phyloP scores from a whole-genome alignment of 2,888 invertebrate genomes.

The Pammene aurita region DNA sequence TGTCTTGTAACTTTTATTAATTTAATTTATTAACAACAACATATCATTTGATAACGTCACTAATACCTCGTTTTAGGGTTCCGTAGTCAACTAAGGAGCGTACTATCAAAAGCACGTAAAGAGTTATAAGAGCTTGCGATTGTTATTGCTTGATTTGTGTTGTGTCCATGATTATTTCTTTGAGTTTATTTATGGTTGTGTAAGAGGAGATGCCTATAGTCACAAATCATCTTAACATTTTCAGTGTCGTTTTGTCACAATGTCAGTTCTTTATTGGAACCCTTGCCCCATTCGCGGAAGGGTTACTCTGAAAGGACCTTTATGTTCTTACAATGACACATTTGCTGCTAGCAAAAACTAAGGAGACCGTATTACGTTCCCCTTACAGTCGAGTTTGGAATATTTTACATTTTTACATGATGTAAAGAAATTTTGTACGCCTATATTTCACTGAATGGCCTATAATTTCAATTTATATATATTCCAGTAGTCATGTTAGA shows the following conservation, averaged over 20 bases:
- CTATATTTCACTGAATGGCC: slow-evolving; percentile 57
- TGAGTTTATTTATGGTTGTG: slow-evolving; percentile 62
- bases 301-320: slow-evolving; percentile 57
- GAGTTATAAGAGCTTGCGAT: background rate
- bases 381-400: slow-evolving; percentile 5
- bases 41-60: too few relatives aligned
- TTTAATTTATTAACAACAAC: too few relatives aligned
- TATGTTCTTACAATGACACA: slow-evolving; percentile 40
- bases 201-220: slow-evolving; percentile 70
- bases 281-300: slow-evolving; percentile 49
- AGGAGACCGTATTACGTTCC: background rate
- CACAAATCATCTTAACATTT: slow-evolving; percentile 69
- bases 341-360: background rate
- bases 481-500: slow-evolving; percentile 43
- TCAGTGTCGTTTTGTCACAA: slow-evolving; percentile 62
- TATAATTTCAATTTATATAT: slow-evolving; percentile 57
- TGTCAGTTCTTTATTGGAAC: slow-evolving; percentile 52
- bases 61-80: too few relatives aligned
- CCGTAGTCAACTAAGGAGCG: too few relatives aligned
- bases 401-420: background rate
- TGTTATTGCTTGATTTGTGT: background rate
- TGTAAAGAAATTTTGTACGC: slow-evolving; percentile 5
- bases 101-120: too few relatives aligned
- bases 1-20: too few relatives aligned
- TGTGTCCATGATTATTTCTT: background rate